Evolutionary conservation across 2,888 invertebrate species (phyloP).

Genomic region (Synanthedon vespiformis): DNA sequence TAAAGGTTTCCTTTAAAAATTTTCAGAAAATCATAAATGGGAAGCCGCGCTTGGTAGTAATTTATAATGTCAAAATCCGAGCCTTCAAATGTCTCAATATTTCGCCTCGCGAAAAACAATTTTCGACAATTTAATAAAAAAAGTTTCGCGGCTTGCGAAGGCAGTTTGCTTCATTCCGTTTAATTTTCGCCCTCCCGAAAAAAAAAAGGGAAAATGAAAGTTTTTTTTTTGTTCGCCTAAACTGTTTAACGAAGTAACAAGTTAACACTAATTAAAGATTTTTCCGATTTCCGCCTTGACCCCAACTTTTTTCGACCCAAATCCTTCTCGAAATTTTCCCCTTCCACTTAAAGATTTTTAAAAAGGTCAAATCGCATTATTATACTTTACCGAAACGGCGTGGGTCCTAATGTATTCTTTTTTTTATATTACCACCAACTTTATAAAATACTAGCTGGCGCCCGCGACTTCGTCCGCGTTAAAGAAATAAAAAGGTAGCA

Average conservation of each 20-base stretch:
- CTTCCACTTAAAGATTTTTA: too few species aligned
- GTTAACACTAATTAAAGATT: neutral
- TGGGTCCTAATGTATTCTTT: too few species aligned
- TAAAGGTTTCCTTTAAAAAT: too few species aligned
- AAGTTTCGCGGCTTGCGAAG: neutral
- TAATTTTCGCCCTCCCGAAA: neutral
- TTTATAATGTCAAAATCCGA: neutral
- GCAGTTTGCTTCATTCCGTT: neutral
- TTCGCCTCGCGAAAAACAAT: neutral
- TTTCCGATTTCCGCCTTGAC: neutral
- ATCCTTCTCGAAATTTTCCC: neutral
- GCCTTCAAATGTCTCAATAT: neutral
- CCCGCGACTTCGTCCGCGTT: too few species aligned
- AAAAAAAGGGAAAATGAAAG: neutral
- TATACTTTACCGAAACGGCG: too few species aligned
- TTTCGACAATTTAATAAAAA: constrained; percentile 1
- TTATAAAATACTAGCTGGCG: too few species aligned
- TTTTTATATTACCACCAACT: too few species aligned
- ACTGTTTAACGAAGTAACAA: neutral
- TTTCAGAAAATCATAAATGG: too few species aligned
- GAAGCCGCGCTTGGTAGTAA: too few species aligned
- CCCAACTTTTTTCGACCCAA: neutral
- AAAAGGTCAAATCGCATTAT: too few species aligned
- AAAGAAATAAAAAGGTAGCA: too few species aligned
- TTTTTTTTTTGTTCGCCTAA: neutral